phyloP scores from a whole-genome alignment of 2,888 invertebrate genomes.

The Theodoxus fluviatilis region DNA sequence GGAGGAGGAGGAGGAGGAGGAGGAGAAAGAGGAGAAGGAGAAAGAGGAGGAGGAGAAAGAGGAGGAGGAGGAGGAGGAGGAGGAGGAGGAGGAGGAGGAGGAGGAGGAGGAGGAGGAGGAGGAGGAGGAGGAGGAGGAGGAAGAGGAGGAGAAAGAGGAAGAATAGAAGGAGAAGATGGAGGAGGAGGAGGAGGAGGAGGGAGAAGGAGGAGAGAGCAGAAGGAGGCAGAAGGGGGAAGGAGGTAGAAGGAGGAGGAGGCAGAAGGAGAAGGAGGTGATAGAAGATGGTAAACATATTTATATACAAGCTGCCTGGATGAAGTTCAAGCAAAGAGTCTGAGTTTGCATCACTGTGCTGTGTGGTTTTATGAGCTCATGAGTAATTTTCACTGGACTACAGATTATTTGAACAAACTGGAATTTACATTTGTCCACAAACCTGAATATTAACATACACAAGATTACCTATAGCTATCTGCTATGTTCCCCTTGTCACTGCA shows the following conservation, averaged over 20 bases:
- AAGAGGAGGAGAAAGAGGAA: constrained; percentile 6
- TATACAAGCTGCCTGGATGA: no score
- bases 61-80: constrained; percentile 2
- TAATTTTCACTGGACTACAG: no score
- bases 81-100: constrained; percentile 8
- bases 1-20: constrained; percentile 9
- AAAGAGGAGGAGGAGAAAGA: constrained; percentile 7
- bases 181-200: not conserved
- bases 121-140: not conserved
- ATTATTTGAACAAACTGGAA: no score
- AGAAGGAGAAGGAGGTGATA: not conserved
- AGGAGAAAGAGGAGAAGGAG: constrained; percentile 12
- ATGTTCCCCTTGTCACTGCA: no score
- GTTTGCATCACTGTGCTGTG: no score
- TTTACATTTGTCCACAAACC: no score
- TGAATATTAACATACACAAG: no score
- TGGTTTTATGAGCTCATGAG: no score
- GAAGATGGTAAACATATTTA: not conserved
- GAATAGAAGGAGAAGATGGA: not conserved
- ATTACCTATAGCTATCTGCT: no score
- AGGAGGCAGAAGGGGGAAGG: not conserved
- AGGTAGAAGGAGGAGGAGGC: not conserved
- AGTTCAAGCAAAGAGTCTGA: no score
- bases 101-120: not conserved
- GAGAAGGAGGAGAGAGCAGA: not conserved